A percentile compares a stretch with the other conserved stretches of the same genome.
phyloP scores from a whole-genome alignment of 2,888 invertebrate genomes.

The Eilema griseolum region DNA sequence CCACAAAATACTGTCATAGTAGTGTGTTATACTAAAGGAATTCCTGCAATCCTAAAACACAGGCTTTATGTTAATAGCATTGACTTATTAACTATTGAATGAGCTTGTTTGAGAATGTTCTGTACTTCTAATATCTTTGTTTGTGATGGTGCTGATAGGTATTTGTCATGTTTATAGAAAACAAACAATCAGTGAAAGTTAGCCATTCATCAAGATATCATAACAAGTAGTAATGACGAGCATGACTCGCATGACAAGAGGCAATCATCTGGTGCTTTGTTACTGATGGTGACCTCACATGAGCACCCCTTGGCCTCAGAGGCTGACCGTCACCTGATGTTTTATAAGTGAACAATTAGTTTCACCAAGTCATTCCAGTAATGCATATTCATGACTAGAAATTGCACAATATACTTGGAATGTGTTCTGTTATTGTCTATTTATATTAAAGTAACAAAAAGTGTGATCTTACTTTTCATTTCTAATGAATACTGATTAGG shows the following conservation, averaged over 20 bases:
- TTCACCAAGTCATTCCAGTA: not conserved
- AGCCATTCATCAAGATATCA: not conserved
- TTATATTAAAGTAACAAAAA: not conserved
- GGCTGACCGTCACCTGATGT: not conserved
- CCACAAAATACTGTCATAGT: too few species aligned
- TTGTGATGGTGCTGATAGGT: slow-evolving; percentile 1
- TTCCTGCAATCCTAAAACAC: not conserved
- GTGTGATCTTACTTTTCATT: not conserved
- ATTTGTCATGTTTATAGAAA: not conserved
- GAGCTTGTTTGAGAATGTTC: not conserved
- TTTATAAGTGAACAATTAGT: not conserved
- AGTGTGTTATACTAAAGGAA: not conserved
- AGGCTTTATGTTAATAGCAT: not conserved
- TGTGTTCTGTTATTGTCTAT: not conserved
- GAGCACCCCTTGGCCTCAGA: not conserved
- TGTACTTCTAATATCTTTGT: not conserved
- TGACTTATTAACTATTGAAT: not conserved
- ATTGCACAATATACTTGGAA: not conserved
- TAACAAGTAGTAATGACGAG: not conserved
- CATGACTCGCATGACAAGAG: not conserved
- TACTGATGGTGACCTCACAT: not conserved
- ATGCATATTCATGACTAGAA: slow-evolving; percentile 1
- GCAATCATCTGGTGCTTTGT: not conserved
- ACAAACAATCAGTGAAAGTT: not conserved
- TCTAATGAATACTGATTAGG: not conserved